Percentiles rank a stretch among this genome's conserved stretches.
Evolutionary conservation across 2,113 vertebrate genomes (phyloP).

Genomic region (Micromys minutus): DNA sequence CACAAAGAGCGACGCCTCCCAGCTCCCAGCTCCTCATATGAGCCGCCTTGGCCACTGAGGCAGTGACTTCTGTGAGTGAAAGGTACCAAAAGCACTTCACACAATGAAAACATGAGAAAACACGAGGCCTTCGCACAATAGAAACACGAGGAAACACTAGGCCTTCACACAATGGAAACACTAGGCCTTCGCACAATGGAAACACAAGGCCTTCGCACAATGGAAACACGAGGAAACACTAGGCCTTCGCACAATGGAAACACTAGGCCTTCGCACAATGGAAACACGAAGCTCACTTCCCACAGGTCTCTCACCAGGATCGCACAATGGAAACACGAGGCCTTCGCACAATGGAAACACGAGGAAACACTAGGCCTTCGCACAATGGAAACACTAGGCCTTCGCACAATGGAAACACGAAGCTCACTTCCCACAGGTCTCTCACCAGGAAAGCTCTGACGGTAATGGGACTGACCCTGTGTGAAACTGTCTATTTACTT

Average conservation of each 20-base stretch:
- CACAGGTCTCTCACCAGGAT: neutral
- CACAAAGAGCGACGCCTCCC: no score
- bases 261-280: neutral
- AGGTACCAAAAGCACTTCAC: no score
- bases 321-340: neutral
- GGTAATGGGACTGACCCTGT: neutral
- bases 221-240: conserved; percentile 2
- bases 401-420: neutral
- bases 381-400: neutral
- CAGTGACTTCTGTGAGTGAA: neutral
- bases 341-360: neutral
- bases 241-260: neutral
- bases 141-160: no score
- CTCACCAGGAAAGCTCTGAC: neutral
- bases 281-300: neutral
- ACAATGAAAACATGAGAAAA: conserved; percentile 17
- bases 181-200: neutral
- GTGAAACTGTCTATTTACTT: neutral
- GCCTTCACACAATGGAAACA: neutral
- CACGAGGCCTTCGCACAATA: neutral
- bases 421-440: neutral
- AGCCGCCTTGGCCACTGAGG: neutral
- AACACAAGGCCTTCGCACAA: neutral
- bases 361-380: no score
- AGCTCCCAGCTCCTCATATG: no score